phyloP scores from a whole-genome alignment of 2,888 invertebrate genomes.

The Petrophora chlorosata region DNA sequence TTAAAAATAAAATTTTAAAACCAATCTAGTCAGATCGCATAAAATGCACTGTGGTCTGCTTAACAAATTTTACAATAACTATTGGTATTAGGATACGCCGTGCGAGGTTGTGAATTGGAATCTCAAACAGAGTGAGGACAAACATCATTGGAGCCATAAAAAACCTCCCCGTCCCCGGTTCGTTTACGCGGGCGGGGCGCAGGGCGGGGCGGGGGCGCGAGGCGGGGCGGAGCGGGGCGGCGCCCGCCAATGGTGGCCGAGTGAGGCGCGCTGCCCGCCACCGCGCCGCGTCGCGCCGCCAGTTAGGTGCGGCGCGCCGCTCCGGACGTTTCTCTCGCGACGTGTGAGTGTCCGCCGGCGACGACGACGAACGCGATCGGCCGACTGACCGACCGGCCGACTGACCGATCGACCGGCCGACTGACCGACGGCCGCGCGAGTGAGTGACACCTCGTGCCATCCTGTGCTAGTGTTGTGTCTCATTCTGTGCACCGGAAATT shows the following conservation, averaged over 20 bases:
- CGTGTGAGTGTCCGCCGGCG: neutral
- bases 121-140: too few relatives aligned
- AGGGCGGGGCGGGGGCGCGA: conserved; percentile 9
- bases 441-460: conserved; percentile 1
- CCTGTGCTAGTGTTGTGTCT: conserved; percentile 19
- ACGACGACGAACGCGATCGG: conserved; percentile 30
- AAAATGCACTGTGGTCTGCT: too few relatives aligned
- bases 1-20: too few relatives aligned
- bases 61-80: too few relatives aligned
- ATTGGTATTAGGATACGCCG: too few relatives aligned
- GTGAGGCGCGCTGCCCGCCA: conserved; percentile 1
- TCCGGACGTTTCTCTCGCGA: conserved; percentile 38
- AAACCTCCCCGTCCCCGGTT: too few relatives aligned
- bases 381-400: too few relatives aligned
- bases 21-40: too few relatives aligned
- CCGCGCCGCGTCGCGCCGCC: conserved; percentile 24
- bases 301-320: conserved; percentile 62
- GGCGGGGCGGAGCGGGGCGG: conserved; percentile 26
- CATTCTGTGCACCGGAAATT: neutral
- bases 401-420: too few relatives aligned
- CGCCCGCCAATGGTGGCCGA: conserved; percentile 15
- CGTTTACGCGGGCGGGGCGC: neutral
- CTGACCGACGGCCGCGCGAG: too few relatives aligned
- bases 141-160: too few relatives aligned
- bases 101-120: too few relatives aligned